Percentiles rank a stretch among this genome's conserved stretches.
These are phyloP conservation scores for Bostrychus sinensis DNA, from an alignment of 2,113 vertebrate species.

Conservation along the genomic window DNA sequence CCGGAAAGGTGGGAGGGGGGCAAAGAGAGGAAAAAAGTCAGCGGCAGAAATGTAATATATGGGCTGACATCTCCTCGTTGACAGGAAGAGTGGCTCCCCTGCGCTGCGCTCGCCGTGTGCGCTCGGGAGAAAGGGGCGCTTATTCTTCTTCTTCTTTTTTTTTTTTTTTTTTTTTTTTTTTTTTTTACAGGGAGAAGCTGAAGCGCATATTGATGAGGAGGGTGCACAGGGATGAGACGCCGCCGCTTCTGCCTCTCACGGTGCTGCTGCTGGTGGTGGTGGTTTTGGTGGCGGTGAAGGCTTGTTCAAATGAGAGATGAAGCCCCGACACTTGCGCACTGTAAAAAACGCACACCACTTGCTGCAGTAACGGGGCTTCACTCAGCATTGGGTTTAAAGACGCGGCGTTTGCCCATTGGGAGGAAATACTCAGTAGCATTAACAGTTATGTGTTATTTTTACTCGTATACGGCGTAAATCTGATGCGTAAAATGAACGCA, in stretches of 20 bases:
- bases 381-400: no score
- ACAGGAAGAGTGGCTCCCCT: conserved; percentile 29
- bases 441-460: no score
- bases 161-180: no score
- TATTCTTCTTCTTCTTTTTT: no score
- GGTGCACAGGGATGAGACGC: conserved; percentile 20
- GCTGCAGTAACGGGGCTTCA: not conserved
- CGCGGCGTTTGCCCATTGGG: no score
- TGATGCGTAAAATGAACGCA: not conserved
- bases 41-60: conserved; percentile 42
- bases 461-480: not conserved
- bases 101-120: conserved; percentile 21
- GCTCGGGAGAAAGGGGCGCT: conserved; percentile 30
- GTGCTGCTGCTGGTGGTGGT: conserved; percentile 17
- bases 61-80: conserved; percentile 44
- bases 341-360: conserved; percentile 50
- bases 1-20: not conserved
- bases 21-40: conserved; percentile 42
- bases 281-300: conserved; percentile 43
- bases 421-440: no score
- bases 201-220: conserved; percentile 70
- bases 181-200: conserved; percentile 35
- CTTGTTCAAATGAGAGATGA: conserved; percentile 54
- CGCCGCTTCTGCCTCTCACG: conserved; percentile 18
- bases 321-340: conserved; percentile 55